Conservation (phyloP, 2,888 invertebrate species). For the Neoascia interrupta region DNA sequence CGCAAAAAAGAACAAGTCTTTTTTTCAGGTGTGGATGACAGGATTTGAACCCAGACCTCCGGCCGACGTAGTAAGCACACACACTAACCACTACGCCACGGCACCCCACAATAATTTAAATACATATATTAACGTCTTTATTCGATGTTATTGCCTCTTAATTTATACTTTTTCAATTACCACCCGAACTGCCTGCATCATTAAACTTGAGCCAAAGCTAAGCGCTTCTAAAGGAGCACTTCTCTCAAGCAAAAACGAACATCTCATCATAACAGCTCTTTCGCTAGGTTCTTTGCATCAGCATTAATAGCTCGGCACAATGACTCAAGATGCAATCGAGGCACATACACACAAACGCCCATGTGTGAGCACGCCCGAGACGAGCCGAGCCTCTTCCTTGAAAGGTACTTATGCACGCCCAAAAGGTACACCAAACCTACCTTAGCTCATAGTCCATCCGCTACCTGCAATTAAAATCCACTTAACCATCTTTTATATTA, state of each 20-base stretch:
- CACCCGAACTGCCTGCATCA: slow-evolving; percentile 22
- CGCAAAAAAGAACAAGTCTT: too few species aligned
- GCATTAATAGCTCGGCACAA: slow-evolving; percentile 51
- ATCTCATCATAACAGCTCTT: slow-evolving; percentile 44
- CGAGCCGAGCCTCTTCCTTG: not conserved
- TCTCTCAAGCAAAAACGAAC: slow-evolving; percentile 11
- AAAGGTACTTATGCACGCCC: slow-evolving; percentile 53
- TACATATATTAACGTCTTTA: too few species aligned
- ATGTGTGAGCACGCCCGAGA: not conserved
- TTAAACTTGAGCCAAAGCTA: slow-evolving; percentile 44
- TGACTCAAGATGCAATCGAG: slow-evolving; percentile 28
- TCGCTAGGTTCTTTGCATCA: slow-evolving; percentile 30
- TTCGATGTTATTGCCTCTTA: slow-evolving; percentile 26
- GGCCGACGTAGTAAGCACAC: too few species aligned
- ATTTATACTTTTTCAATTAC: slow-evolving; percentile 16
- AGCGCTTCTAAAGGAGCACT: slow-evolving; percentile 25
- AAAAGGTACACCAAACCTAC: slow-evolving; percentile 10
- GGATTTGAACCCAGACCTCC: too few species aligned
- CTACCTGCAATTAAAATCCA: slow-evolving; percentile 63
- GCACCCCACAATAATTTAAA: too few species aligned
- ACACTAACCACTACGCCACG: too few species aligned
- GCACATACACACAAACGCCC: slow-evolving; percentile 7
- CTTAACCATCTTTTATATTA: slow-evolving; percentile 43
- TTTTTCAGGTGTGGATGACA: too few species aligned
- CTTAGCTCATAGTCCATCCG: not conserved